Percentiles rank a stretch among this genome's conserved stretches.
Conservation (phyloP, 2,888 invertebrate species). For the Pachliopta kotzebuea region DNA sequence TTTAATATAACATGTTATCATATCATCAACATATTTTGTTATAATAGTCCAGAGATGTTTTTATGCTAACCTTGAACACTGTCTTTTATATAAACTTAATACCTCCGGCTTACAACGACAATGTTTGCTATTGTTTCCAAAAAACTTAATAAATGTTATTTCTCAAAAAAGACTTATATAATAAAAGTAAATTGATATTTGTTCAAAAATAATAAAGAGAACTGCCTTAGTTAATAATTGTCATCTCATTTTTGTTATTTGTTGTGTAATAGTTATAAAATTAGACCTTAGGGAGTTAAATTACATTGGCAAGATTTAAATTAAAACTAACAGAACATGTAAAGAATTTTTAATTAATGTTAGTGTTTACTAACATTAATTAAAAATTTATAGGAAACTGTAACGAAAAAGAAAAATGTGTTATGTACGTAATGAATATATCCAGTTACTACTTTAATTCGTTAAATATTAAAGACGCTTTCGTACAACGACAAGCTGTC, state of each 20-base stretch:
- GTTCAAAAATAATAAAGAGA: neutral
- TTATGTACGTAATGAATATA: neutral
- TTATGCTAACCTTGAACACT: neutral
- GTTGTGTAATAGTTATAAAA: no score
- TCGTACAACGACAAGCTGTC: neutral
- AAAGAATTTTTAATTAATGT: no score
- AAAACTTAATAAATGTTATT: neutral
- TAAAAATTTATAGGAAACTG: no score
- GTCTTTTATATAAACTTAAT: slow-evolving; percentile 13
- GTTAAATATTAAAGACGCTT: neutral
- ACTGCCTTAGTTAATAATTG: neutral
- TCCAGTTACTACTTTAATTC: neutral
- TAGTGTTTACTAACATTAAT: no score
- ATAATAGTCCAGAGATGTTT: neutral
- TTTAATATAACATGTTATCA: neutral
- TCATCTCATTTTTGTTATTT: no score
- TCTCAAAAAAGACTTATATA: neutral
- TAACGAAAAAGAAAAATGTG: neutral
- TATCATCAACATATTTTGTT: no score
- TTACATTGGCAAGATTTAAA: no score
- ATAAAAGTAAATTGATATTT: neutral
- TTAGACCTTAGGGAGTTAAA: no score
- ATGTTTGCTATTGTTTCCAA: neutral
- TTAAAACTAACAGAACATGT: no score
- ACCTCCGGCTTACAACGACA: slow-evolving; percentile 1